phyloP scores from a whole-genome alignment of 1,140 invertebrate species.

The Scylla paramamosain region DNA sequence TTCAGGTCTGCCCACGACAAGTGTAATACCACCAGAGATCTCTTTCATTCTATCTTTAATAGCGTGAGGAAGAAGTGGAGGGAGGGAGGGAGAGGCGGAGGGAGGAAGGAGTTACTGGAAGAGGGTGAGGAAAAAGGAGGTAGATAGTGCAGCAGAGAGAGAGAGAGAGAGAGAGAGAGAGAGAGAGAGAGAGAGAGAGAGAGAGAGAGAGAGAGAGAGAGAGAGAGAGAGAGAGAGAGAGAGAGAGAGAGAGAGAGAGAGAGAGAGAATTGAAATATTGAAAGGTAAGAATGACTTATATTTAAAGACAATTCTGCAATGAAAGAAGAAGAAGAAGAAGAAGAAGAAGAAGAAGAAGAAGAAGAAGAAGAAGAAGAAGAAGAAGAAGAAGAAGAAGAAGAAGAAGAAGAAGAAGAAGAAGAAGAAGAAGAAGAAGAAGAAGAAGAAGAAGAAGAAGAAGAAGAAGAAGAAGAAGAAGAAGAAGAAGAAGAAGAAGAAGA shows the following conservation, averaged over 20 bases:
- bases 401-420: too few species aligned
- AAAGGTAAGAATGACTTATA: too few species aligned
- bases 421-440: too few species aligned
- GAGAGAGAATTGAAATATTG: neutral
- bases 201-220: neutral
- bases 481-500: too few species aligned
- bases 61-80: neutral
- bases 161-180: neutral
- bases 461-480: too few species aligned
- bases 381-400: neutral
- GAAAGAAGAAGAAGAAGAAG: neutral
- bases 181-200: neutral
- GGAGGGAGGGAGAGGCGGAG: neutral
- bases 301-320: too few species aligned
- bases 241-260: neutral
- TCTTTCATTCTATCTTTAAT: constrained; percentile 61
- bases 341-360: neutral
- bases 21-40: constrained; percentile 45
- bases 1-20: constrained; percentile 45
- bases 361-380: neutral
- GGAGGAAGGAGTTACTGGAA: neutral
- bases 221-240: neutral
- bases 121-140: neutral
- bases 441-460: neutral
- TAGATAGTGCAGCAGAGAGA: neutral